A percentile compares a stretch with the other conserved stretches of the same genome.
phyloP scores from a whole-genome alignment of 2,888 invertebrate genomes.

The Rhamphomyia laevipes region DNA sequence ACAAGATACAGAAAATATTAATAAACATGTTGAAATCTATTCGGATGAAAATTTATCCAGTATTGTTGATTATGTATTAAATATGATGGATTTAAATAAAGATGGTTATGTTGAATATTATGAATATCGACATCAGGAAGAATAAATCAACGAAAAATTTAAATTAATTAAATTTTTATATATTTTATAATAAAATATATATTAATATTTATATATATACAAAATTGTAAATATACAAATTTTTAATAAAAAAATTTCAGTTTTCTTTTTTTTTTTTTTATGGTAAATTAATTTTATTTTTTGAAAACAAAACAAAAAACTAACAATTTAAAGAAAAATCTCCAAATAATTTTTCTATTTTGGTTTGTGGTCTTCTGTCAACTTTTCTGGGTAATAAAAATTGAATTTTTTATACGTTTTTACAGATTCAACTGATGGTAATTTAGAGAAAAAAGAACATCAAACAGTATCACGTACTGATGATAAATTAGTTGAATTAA shows the following conservation, averaged over 20 bases:
- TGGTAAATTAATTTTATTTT: too few species aligned
- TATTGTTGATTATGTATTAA: constrained; percentile 51
- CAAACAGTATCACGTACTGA: constrained; percentile 12
- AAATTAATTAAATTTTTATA: neutral
- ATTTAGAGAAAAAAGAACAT: neutral
- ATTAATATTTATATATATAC: too few species aligned
- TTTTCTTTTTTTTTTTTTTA: too few species aligned
- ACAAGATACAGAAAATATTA: neutral
- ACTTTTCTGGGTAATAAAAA: too few species aligned
- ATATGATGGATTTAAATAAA: constrained; percentile 52
- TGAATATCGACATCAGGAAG: constrained; percentile 41
- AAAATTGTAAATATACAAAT: too few species aligned
- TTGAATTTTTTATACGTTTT: neutral
- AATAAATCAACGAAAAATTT: neutral
- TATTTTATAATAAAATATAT: too few species aligned
- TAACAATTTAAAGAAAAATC: too few species aligned
- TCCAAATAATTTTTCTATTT: too few species aligned
- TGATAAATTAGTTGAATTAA: constrained; percentile 22
- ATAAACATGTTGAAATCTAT: constrained; percentile 26
- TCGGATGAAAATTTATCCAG: constrained; percentile 44
- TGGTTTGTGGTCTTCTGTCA: too few species aligned
- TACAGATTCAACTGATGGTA: neutral
- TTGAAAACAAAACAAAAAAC: too few species aligned
- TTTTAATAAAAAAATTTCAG: too few species aligned
- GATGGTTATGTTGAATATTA: constrained; percentile 64